Percentiles rank a stretch among this genome's conserved stretches.
Evolutionary conservation across 1,140 invertebrate genomes (phyloP).

Genomic region (Armadillidium nasatum): DNA sequence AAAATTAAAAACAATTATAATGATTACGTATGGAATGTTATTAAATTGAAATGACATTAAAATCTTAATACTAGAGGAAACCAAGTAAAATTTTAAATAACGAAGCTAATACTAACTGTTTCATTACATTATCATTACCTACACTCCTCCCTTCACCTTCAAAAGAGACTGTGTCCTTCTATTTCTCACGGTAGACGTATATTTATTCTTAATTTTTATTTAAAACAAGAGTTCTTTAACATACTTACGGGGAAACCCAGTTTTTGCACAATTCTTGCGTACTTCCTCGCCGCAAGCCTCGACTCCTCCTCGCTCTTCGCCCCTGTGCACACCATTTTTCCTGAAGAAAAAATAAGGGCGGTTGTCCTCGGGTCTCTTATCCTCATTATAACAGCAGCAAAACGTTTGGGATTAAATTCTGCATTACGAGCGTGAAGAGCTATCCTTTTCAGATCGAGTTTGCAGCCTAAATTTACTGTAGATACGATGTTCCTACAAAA

Average conservation of each 20-base stretch:
- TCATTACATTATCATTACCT: no score
- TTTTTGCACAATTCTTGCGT: slow-evolving; percentile 98
- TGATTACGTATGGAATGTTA: no score
- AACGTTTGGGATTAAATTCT: slow-evolving; percentile 99
- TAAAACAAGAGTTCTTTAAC: no score
- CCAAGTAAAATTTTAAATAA: no score
- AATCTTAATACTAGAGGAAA: no score
- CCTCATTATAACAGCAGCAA: slow-evolving; percentile 99
- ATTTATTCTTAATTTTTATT: no score
- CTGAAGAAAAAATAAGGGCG: slow-evolving; percentile 97
- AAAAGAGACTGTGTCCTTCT: no score
- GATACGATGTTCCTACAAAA: slow-evolving; percentile 88
- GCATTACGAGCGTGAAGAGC: slow-evolving; percentile 98
- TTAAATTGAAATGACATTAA: no score
- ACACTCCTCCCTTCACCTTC: no score
- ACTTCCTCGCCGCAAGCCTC: slow-evolving; percentile 92
- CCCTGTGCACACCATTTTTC: slow-evolving; percentile 99
- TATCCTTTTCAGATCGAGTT: slow-evolving; percentile 94
- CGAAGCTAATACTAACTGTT: no score
- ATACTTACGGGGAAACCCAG: slow-evolving; percentile 85
- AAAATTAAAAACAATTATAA: no score
- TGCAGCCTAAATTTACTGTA: slow-evolving; percentile 94
- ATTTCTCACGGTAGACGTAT: no score
- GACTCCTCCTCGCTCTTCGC: slow-evolving; percentile 99
- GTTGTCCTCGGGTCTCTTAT: slow-evolving; percentile 98